A percentile compares a stretch with the other conserved stretches of the same genome.
Conservation (phyloP, 2,888 invertebrate genomes). For the Frankliniella intonsa region DNA sequence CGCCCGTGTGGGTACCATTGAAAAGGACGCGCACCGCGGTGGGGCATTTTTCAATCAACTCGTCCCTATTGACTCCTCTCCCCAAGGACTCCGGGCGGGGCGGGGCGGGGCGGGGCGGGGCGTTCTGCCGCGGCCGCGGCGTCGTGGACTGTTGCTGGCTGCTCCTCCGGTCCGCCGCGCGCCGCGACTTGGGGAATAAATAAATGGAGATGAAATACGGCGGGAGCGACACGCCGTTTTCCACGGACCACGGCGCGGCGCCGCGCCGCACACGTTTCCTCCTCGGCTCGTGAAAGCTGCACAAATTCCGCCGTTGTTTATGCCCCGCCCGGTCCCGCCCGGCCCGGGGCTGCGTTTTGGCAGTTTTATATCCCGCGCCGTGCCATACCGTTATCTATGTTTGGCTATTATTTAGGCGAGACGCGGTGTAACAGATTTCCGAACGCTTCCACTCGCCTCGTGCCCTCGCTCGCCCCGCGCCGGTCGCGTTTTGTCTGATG, state of each 20-base stretch:
- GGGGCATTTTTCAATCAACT: too few species aligned
- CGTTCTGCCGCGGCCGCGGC: too few species aligned
- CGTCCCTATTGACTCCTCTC: too few species aligned
- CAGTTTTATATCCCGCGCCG: background rate
- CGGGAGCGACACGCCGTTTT: background rate
- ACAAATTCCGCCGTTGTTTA: background rate
- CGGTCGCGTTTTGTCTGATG: too few species aligned
- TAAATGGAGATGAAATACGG: background rate
- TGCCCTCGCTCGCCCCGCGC: background rate
- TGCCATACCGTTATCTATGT: conserved; percentile 23
- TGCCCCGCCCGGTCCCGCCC: background rate
- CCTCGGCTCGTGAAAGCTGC: conserved; percentile 6
- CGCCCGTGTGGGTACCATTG: too few species aligned
- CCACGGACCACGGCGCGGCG: background rate
- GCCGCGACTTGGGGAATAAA: background rate
- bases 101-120: too few species aligned
- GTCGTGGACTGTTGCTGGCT: background rate
- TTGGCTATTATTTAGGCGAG: conserved; percentile 11
- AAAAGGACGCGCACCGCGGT: too few species aligned
- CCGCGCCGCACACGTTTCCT: background rate
- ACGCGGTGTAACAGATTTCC: background rate
- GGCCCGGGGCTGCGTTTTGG: background rate
- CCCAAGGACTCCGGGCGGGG: too few species aligned
- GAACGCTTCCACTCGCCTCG: background rate
- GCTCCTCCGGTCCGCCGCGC: background rate